Evolutionary conservation across 37 sponge, comb jelly and placozoan genomes (phyloP), one percentile per base, ranked within the genome.

Genomic region (Geodia barretti): DNA sequence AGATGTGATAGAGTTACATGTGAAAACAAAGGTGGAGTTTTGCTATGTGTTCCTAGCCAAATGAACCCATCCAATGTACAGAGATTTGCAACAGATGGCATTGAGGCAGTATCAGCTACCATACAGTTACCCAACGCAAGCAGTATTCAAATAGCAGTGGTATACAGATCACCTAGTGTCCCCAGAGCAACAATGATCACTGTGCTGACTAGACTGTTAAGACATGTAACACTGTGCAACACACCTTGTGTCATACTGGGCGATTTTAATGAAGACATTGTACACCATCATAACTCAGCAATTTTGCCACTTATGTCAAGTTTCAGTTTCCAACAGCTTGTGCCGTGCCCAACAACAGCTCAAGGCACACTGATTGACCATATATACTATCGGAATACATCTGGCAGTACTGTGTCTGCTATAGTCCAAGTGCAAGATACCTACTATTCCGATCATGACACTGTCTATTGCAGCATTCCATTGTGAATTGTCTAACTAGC

Each of bases 121-220:
- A 32, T 43, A 4, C 5, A 40, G n/a, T 23, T 70, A 59, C 30
- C 60, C 34, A 25, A 47, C 70, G 39, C 19, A 41, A 34, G 24
- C 31, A 43, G 29, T 20, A 7, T 80, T 30, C 72, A 70, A 25
- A 47, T 80, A 23, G 62, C 60, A 70, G 60, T 80, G 31, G 31
- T 80, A 1, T 80, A 80, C 47, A 69, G 81, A 35, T 80, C 81
- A 23, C 81, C 81, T 20, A 70, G 26, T 69, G 72, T 47, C 26
- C 30, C 81, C 47, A 2, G 58, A 33, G 26, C 11, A 54, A 9
- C 28, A 17, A 33, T 80, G 21, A 19, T 67, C 4, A 43, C 11
- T 35, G 24, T 60, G 4, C 4, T 80, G 39, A 67, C 42, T 40
- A 39, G 28, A 25, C 32, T 79, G 54, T 67, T 79, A 8, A 67